Conservation (phyloP, 2,797 vertebrate species). For the Orientallactaga sibirica region DNA sequence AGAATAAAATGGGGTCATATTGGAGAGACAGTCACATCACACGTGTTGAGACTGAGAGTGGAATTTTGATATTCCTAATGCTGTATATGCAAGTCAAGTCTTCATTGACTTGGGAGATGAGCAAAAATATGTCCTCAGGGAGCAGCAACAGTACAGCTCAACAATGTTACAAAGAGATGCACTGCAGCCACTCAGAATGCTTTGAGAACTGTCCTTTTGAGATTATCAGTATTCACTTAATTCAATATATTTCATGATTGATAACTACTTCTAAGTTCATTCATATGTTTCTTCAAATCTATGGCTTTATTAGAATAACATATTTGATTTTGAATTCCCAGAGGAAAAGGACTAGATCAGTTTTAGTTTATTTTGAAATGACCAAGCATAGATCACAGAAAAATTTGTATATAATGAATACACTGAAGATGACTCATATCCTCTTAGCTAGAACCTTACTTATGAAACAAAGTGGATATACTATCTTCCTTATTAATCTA, state of each 20-base stretch:
- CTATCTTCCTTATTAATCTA: conserved; percentile 49
- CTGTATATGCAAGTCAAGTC: not conserved
- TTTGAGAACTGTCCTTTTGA: conserved; percentile 12
- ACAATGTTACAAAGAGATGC: not conserved
- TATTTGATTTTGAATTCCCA: conserved; percentile 65
- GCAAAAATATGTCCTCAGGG: not conserved
- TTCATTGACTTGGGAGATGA: not conserved
- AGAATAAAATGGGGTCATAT: not conserved
- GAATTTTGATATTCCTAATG: not conserved
- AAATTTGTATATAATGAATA: conserved; percentile 57
- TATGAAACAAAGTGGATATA: conserved; percentile 33
- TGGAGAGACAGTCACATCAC: not conserved
- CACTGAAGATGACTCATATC: conserved; percentile 52
- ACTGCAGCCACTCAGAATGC: not conserved
- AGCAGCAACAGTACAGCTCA: not conserved
- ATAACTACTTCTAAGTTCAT: conserved; percentile 41
- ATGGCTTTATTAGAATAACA: conserved; percentile 27
- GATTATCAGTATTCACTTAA: conserved; percentile 52
- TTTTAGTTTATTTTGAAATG: conserved; percentile 59
- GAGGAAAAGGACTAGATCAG: conserved; percentile 28
- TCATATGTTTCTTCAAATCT: conserved; percentile 27
- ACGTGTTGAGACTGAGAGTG: not conserved
- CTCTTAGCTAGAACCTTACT: not conserved
- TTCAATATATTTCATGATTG: conserved; percentile 51
- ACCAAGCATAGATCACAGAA: not conserved